A percentile compares a stretch with the other conserved stretches of the same genome.
Conservation (phyloP, 2,888 invertebrate genomes). For the Nomada fucata region DNA sequence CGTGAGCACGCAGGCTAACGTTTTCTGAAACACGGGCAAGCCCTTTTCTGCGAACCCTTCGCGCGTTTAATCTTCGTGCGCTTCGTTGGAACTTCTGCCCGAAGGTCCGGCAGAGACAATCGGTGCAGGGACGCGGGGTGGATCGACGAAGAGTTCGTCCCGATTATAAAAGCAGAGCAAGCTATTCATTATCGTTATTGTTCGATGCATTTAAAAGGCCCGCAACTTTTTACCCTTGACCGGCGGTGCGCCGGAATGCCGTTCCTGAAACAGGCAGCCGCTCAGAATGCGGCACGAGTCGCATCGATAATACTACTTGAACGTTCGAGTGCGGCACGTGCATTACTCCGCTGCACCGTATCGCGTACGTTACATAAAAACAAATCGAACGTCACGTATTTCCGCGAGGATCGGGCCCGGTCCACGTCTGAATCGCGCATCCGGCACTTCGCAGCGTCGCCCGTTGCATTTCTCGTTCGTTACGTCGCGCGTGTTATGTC, state of each 20-base stretch:
- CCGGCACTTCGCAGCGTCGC: background rate
- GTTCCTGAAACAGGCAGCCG: constrained; percentile 33
- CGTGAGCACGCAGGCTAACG: constrained; percentile 30
- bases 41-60: constrained; percentile 50
- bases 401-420: background rate
- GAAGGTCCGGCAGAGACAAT: constrained; percentile 26
- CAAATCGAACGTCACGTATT: constrained; percentile 1
- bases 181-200: no score
- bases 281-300: constrained; percentile 39
- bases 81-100: constrained; percentile 39
- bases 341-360: constrained; percentile 1
- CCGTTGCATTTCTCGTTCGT: constrained; percentile 32
- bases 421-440: background rate
- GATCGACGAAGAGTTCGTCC: no score
- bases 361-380: constrained; percentile 26
- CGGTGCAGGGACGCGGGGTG: no score
- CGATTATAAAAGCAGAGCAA: no score
- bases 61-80: constrained; percentile 36
- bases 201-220: no score
- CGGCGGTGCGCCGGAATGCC: constrained; percentile 24
- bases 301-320: constrained; percentile 44
- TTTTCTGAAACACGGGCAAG: constrained; percentile 46
- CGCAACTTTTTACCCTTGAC: constrained; percentile 31
- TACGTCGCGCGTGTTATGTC: constrained; percentile 46
- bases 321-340: constrained; percentile 43